A percentile compares a stretch with the other conserved stretches of the same genome.
Conservation (phyloP, 2,113 vertebrate genomes). For the Elgaria multicarinata region DNA sequence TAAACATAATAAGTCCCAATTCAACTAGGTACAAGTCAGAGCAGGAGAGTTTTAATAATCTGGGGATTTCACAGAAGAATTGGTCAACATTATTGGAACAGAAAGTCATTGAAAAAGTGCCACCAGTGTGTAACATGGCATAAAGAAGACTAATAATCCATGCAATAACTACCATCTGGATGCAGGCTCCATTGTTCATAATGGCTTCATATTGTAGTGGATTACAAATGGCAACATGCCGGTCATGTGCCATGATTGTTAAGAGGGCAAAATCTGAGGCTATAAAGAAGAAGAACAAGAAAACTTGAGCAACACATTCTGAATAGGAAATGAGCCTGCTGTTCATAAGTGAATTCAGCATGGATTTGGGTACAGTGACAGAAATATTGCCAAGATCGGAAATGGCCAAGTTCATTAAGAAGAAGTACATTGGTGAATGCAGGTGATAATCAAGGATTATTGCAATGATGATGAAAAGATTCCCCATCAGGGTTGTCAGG, state of each 20-base stretch:
- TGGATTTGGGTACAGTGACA: conserved; percentile 1
- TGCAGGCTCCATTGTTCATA: neutral
- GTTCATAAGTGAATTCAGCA: neutral
- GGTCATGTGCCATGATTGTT: conserved; percentile 18
- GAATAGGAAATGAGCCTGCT: too few relatives aligned
- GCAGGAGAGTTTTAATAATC: conserved; percentile 1
- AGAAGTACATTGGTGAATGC: conserved; percentile 19
- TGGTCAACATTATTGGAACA: conserved; percentile 2
- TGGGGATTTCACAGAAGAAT: conserved; percentile 9
- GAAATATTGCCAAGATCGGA: neutral
- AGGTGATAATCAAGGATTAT: neutral
- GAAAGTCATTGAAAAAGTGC: neutral
- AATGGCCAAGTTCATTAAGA: neutral
- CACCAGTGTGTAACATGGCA: neutral
- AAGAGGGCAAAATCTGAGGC: neutral
- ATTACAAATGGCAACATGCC: neutral
- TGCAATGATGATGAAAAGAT: neutral
- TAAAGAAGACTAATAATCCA: neutral
- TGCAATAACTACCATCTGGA: neutral
- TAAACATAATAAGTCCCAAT: neutral
- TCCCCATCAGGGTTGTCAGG: neutral
- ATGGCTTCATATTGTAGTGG: neutral
- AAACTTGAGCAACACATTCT: neutral
- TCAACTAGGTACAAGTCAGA: neutral
- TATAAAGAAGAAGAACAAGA: neutral